phyloP scores from a whole-genome alignment of 2,113 vertebrate species.

The Donacobius atricapilla region DNA sequence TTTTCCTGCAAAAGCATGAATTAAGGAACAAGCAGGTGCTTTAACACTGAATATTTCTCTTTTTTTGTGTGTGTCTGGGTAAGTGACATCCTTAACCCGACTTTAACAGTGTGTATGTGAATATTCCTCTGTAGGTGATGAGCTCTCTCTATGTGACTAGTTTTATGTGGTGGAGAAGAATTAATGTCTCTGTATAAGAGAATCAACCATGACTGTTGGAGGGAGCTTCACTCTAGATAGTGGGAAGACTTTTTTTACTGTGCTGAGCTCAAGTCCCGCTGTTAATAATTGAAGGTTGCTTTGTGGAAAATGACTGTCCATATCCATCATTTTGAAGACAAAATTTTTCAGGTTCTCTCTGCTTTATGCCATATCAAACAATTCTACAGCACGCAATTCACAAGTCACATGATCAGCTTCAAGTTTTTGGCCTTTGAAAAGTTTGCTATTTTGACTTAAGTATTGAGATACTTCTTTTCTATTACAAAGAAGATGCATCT shows the following conservation, averaged over 20 bases:
- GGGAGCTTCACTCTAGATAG: slow-evolving; percentile 27
- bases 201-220: slow-evolving; percentile 33
- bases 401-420: slow-evolving; percentile 12
- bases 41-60: slow-evolving; percentile 26
- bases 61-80: background rate
- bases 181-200: slow-evolving; percentile 41
- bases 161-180: slow-evolving; percentile 32
- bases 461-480: slow-evolving; percentile 69
- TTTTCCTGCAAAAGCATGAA: slow-evolving; percentile 43
- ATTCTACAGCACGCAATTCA: background rate
- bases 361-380: slow-evolving; percentile 58
- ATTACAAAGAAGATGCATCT: slow-evolving; percentile 69
- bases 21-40: slow-evolving; percentile 41
- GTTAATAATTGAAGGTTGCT: slow-evolving; percentile 42
- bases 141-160: slow-evolving; percentile 31
- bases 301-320: slow-evolving; percentile 17
- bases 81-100: slow-evolving; percentile 33
- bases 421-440: slow-evolving; percentile 72
- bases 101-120: slow-evolving; percentile 34
- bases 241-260: slow-evolving; percentile 26
- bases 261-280: slow-evolving; percentile 31
- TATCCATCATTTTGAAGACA: slow-evolving; percentile 38
- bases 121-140: slow-evolving; percentile 43
- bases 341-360: slow-evolving; percentile 1
- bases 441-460: slow-evolving; percentile 72